phyloP scores from a whole-genome alignment of 2,888 invertebrate species.

The Synanthedon tipuliformis region DNA sequence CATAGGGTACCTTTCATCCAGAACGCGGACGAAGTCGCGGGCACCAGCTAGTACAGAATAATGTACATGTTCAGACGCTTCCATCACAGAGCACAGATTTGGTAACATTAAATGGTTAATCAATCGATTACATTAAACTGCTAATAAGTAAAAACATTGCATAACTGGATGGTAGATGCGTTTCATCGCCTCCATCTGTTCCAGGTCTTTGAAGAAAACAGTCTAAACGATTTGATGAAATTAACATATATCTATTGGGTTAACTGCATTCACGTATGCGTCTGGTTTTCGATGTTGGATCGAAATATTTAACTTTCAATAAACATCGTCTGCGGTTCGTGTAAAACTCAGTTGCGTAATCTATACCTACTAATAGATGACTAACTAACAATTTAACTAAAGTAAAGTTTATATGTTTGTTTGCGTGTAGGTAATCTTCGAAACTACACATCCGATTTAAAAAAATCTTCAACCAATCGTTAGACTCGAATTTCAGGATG shows the following conservation, averaged over 20 bases:
- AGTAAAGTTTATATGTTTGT: no score
- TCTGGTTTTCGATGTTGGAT: background rate
- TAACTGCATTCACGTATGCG: constrained; percentile 22
- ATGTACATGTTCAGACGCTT: no score
- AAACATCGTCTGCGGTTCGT: background rate
- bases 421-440: no score
- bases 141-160: constrained; percentile 5
- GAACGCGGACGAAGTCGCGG: no score
- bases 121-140: no score
- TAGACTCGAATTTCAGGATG: no score
- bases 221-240: constrained; percentile 27
- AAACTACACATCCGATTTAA: no score
- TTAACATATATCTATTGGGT: constrained; percentile 24
- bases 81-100: no score
- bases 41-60: no score
- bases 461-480: no score
- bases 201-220: constrained; percentile 11
- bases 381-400: background rate
- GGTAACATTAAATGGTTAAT: no score
- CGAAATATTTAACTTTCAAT: background rate
- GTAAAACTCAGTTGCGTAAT: background rate
- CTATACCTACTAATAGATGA: background rate
- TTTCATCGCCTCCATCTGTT: constrained; percentile 6
- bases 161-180: constrained; percentile 11
- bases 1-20: no score